These are phyloP conservation scores for Buphagus erythrorhynchus DNA, from an alignment of 2,797 vertebrate species.

Conservation along the genomic window DNA sequence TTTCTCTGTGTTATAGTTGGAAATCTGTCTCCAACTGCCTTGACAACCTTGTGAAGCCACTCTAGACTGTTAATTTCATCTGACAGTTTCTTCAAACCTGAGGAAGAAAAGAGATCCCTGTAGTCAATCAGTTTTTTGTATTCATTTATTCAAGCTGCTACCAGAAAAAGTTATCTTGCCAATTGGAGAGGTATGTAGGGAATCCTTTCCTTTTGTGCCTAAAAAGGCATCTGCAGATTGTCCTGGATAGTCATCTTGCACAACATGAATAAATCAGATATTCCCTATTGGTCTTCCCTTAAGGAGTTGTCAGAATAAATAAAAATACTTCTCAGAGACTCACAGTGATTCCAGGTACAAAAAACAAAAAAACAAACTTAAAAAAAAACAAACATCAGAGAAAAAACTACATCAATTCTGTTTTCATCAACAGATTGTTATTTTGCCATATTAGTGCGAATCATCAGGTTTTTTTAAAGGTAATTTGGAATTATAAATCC, in stretches of 20 bases:
- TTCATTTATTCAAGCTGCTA: slow-evolving; percentile 26
- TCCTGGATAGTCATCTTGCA: neutral
- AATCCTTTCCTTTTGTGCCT: slow-evolving; percentile 9
- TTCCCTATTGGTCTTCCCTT: neutral
- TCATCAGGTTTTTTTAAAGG: neutral
- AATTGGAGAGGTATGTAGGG: neutral
- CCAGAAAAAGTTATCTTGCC: slow-evolving; percentile 2
- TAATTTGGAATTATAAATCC: neutral
- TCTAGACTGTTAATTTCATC: neutral
- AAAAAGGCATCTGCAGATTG: neutral
- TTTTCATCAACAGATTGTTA: neutral
- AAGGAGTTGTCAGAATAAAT: slow-evolving; percentile 1
- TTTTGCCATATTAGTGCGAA: neutral
- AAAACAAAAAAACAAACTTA: neutral
- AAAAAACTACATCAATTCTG: neutral
- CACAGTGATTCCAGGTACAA: neutral
- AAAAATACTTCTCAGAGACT: neutral
- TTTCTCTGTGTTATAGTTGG: neutral
- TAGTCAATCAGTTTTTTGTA: neutral
- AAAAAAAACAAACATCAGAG: neutral
- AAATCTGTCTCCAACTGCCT: neutral
- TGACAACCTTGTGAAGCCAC: neutral
- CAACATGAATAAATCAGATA: slow-evolving; percentile 6
- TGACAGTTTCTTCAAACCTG: slow-evolving; percentile 35
- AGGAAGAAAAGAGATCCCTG: neutral